Base-by-base conservation (phyloP, 2,113 vertebrate species). In the Stomatorhinus ivindoensis region DNA sequence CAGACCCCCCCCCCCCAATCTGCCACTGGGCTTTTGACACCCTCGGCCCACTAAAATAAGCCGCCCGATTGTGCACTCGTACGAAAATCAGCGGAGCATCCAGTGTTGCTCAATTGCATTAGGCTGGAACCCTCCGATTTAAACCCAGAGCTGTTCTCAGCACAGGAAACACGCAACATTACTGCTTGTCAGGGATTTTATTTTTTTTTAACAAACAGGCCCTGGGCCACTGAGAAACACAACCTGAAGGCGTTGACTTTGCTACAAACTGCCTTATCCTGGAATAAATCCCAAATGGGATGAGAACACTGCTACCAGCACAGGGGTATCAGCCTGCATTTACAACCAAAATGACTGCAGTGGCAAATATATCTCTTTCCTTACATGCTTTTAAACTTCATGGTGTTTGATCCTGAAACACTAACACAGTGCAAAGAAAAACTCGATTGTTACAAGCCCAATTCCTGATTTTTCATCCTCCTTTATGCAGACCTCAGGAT, bases 31-130 rank as follows among this genome's bases (percentile, higher is more conserved):
- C 0, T 90, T 91, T 91, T 85, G 82, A 91, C 88, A 93, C 92
- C 92, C 90, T 89, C 89, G 31, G 31, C 90, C 86, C 83, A 90
- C 88, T 91, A 92, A 89, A 92, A 92, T 93, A 91, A 94, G 93
- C 93, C 92, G 92, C 91, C 73, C n/a, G 19, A 7, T 76, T 48
- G 39, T 50, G n/a, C 69, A 24, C 50, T 84, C 39, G 53, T 39
- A 89, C 11, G 91, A 92, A 89, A 91, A 89, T 86, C 89, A 91
- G 86, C 88, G 88, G 87, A 91, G 47, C 89, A 53, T 73, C 80
- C 89, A 90, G 87, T 87, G 89, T 48, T 86, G 88, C 91, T 92
- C 91, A 91, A 91, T 90, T 92, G 90, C 92, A 91, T 91, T 90
- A 90, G 90, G 51, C 6, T 1, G 90, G 91, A 92, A 61, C 92